Evolutionary conservation across 2,113 vertebrate genomes (phyloP).

Genomic region (Istiophorus platypterus): DNA sequence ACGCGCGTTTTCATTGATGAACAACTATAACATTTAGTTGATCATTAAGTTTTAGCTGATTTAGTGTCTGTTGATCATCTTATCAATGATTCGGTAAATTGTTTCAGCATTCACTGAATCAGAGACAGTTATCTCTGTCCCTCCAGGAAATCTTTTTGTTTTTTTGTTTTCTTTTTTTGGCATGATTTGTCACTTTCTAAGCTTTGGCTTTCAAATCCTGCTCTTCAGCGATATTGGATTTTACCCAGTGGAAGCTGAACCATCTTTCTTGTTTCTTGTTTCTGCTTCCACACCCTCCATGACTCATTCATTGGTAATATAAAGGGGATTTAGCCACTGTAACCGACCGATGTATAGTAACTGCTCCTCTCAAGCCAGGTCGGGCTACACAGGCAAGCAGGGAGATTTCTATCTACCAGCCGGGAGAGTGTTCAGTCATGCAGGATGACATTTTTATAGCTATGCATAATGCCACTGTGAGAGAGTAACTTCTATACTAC

Average conservation of each 20-base stretch:
- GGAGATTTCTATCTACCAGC: slow-evolving; percentile 50
- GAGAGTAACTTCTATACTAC: slow-evolving; percentile 54
- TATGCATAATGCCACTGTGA: slow-evolving; percentile 59
- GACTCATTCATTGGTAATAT: slow-evolving; percentile 36
- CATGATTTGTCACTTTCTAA: neutral
- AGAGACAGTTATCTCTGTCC: neutral
- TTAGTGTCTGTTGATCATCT: neutral
- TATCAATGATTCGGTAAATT: neutral
- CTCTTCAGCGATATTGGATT: slow-evolving; percentile 6
- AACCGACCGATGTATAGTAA: neutral
- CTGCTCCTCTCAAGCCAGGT: slow-evolving; percentile 22
- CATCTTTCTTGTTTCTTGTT: neutral
- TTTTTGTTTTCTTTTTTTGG: too few relatives aligned
- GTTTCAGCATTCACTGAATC: neutral
- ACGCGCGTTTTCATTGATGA: neutral
- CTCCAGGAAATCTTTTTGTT: neutral
- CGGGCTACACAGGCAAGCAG: slow-evolving; percentile 40
- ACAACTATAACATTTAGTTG: neutral
- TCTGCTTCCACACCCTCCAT: slow-evolving; percentile 29
- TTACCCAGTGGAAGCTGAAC: neutral
- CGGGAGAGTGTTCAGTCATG: slow-evolving; percentile 61
- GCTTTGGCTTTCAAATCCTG: slow-evolving; percentile 2
- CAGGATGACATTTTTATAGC: slow-evolving; percentile 71
- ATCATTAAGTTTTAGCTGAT: too few relatives aligned
- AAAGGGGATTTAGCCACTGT: slow-evolving; percentile 29